phyloP scores from a whole-genome alignment of 2,797 vertebrate species.

The Vireo griseus region DNA sequence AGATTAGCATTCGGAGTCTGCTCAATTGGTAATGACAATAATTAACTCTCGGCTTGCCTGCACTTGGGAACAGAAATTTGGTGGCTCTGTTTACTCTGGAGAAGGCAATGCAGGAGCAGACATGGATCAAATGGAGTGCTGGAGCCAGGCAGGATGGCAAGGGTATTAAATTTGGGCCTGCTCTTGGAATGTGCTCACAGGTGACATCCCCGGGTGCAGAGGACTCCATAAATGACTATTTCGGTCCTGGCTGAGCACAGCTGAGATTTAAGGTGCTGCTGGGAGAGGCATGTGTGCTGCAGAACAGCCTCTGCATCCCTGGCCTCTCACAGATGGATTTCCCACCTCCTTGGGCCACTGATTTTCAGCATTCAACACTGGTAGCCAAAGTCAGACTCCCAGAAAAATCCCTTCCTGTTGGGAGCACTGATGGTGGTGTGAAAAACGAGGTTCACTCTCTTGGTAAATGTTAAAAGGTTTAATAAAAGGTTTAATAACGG shows the following conservation, averaged over 20 bases:
- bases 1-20: constrained; percentile 39
- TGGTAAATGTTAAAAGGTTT: too few species aligned
- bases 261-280: neutral
- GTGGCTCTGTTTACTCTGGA: neutral
- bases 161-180: neutral
- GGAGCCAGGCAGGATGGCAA: neutral
- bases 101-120: neutral
- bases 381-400: neutral
- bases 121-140: neutral
- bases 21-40: constrained; percentile 56
- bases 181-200: neutral
- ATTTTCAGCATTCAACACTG: neutral
- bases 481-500: too few species aligned
- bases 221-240: neutral
- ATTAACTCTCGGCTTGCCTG: constrained; percentile 52
- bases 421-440: neutral
- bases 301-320: neutral
- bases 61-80: neutral
- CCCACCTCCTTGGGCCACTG: neutral
- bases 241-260: neutral
- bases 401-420: neutral
- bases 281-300: neutral
- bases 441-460: too few species aligned
- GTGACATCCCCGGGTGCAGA: neutral
- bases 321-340: neutral